Base-by-base conservation (phyloP, 2,888 invertebrate genomes). In the Epirrhoe tristata region DNA sequence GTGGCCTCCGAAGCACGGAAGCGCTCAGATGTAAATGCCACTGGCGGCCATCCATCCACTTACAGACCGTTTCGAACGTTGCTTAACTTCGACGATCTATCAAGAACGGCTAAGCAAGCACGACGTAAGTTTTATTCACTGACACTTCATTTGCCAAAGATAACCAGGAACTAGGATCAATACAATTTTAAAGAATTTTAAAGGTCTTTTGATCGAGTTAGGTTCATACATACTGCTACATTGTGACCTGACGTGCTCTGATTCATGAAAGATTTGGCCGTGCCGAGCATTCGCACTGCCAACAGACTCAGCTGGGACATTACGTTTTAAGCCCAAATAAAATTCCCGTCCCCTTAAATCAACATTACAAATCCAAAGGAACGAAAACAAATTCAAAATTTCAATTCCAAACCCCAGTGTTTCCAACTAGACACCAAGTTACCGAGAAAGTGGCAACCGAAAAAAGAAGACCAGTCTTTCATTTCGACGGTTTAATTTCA, bases 401-500 rank as follows among this genome's bases (percentile, higher is more conserved):
- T 54, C 70, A 70, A 72, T 75, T 75, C 57, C 71, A 74, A 75
- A 66, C 68, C 71, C 69, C 74, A 71, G 74, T 74, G 71, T 75
- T 81, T 79, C 76, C 81, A 85, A 84, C 82, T 81, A 83, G 81
- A 82, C 80, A 82, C 80, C 82, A 81, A 85, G 83, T 81, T 76
- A 78, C 75, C 80, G 79, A 81, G 79, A 79, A 77, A 78, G 78
- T 77, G 81, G 81, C 75, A 72, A 74, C 74, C 77, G 75, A 81
- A 86, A 80, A 86, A 85, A 82, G 84, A 83, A 81, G 81, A 80
- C 75, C 78, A 74, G 81, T 87, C 82, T 87, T 88, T 89, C 87
- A 88, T 90, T 88, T 85, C 85, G 79, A 84, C 81, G 83, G 80
- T 90, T 90, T 89, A 85, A 90, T 89, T 88, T 83, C 76, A 71